Evolutionary conservation across 2,888 invertebrate genomes (phyloP).

Genomic region (Leptothorax acervorum): DNA sequence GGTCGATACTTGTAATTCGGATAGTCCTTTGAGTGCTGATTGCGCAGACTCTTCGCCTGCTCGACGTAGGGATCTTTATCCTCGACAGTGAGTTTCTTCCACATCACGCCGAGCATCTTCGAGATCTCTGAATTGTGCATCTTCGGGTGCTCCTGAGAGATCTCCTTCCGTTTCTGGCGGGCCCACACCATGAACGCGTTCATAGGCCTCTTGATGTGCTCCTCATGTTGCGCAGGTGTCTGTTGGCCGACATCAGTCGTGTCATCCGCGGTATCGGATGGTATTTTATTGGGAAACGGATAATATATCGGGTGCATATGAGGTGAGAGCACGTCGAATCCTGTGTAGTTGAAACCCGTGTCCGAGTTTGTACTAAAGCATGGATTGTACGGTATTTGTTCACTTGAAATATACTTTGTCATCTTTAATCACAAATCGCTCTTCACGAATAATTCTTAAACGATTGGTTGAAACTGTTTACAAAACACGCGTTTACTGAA

Average conservation of each 20-base stretch:
- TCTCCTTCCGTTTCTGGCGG: slow-evolving; percentile 95
- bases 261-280: background rate
- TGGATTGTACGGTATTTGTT: background rate
- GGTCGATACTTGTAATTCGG: slow-evolving; percentile 97
- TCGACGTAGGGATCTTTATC: slow-evolving; percentile 98
- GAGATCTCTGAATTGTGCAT: slow-evolving; percentile 97
- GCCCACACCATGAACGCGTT: slow-evolving; percentile 99
- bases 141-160: slow-evolving; percentile 97
- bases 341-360: background rate
- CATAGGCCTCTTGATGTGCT: slow-evolving; percentile 98
- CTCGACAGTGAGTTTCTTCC: slow-evolving; percentile 94
- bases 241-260: slow-evolving; percentile 69
- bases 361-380: background rate
- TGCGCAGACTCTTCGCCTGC: slow-evolving; percentile 95
- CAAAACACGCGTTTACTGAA: background rate
- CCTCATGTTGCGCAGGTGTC: slow-evolving; percentile 84
- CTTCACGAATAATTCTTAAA: background rate
- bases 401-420: background rate
- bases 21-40: slow-evolving; percentile 96
- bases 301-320: background rate
- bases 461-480: background rate
- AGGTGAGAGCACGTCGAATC: background rate
- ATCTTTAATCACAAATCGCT: background rate
- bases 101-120: slow-evolving; percentile 96
- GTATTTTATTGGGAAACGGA: background rate